phyloP scores from a whole-genome alignment of 1,140 invertebrate species.

The Zaprionus capensis region DNA sequence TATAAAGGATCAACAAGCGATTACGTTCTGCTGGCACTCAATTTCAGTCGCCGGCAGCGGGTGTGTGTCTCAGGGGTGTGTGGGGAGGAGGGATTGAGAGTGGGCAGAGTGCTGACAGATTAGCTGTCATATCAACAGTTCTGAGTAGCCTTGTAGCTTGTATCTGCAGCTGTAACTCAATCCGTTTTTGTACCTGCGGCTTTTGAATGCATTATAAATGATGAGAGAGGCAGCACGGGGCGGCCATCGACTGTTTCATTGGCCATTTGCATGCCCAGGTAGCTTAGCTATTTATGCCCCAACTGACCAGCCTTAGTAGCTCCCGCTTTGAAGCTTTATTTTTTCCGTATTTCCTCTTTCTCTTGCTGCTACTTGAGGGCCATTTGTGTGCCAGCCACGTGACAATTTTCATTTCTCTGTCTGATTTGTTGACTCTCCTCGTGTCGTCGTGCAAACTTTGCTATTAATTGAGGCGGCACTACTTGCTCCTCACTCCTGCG shows the following conservation, averaged over 20 bases:
- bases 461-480: conserved; percentile 60
- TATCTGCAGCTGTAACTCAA: conserved; percentile 21
- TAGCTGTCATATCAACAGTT: conserved; percentile 64
- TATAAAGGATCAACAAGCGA: conserved; percentile 82
- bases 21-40: conserved; percentile 69
- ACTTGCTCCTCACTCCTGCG: conserved; percentile 14
- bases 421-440: conserved; percentile 36
- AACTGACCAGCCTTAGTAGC: conserved; percentile 7
- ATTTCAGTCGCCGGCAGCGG: conserved; percentile 1
- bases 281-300: conserved; percentile 54
- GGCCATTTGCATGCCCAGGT: conserved; percentile 51
- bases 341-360: conserved; percentile 30
- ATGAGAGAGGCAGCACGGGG: conserved; percentile 40
- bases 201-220: conserved; percentile 72
- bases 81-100: not conserved
- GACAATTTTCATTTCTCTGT: conserved; percentile 54
- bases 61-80: not conserved
- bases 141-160: conserved; percentile 3
- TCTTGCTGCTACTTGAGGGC: conserved; percentile 39
- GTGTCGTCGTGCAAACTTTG: conserved; percentile 24
- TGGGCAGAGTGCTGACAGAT: conserved; percentile 65
- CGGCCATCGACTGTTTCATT: conserved; percentile 52
- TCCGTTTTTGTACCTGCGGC: conserved; percentile 42
- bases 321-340: not conserved
- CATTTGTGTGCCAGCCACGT: conserved; percentile 75